Evolutionary conservation across 1,140 invertebrate species (phyloP), one percentile per base, ranked within the genome.

Genomic region (Dinothrombium tinctorium): DNA sequence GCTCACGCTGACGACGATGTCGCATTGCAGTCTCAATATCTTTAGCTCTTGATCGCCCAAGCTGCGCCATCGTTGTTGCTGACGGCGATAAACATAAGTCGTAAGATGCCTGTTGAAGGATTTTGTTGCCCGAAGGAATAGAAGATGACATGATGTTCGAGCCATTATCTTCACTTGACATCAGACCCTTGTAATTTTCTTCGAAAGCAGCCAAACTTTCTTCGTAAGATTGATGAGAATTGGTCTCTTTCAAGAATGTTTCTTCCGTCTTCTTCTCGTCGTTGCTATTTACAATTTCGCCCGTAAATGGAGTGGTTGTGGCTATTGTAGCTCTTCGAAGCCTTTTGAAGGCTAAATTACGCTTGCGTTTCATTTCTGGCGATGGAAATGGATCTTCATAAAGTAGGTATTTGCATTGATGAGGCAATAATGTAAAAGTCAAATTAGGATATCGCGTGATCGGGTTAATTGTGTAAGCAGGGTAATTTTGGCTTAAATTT

Each of bases 381-480:
- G 26, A 28, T 11, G 33, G 17, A 11, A 36, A 17, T 22, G 14
- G 26, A 26, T 38, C n/a, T n/a, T n/a, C n/a, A 37, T 29, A 24
- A 4, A 43, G 17, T n/a, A 64, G 46, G 40, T 54, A 52, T 26
- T 54, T 50, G 15, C 64, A 62, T 51, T 82, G 76, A 46, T 68
- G 64, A 1, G 74, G 69, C 47, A 81, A 67, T 15, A 82, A 65
- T 40, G 60, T 61, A 29, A 62, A 59, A 9, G 66, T 28, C 38
- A 68, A 47, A 49, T 66, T 68, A 2, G 65, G 47, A 45, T 58
- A 64, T 53, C 61, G 58, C n/a, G 57, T 83, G 28, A 73, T 69
- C 3, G 89, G 89, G 58, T 94, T 83, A 3, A 94, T 60, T 0
- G 81, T 84, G 57, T 90, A 94, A 4, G 73, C 67, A 38, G 70